These are phyloP conservation scores for Eulacestoma nigropectus DNA, from an alignment of 2,113 vertebrate genomes.

Conservation along the genomic window DNA sequence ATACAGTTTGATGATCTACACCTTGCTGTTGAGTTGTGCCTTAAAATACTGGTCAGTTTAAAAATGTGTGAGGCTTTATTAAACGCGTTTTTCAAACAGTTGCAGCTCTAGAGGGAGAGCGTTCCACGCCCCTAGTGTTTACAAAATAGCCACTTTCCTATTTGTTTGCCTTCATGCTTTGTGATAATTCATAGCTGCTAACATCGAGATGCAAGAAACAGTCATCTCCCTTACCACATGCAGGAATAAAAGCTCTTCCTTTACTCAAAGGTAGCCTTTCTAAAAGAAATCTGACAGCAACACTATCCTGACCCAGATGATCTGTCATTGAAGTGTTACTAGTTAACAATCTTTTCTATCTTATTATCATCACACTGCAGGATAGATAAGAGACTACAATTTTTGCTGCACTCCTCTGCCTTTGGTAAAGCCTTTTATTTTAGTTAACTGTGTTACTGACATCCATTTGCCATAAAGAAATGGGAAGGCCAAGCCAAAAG, in stretches of 20 bases:
- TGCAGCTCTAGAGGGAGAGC: background rate
- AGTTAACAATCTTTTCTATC: background rate
- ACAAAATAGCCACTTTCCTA: background rate
- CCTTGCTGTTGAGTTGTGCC: background rate
- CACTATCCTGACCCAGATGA: background rate
- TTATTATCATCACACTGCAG: background rate
- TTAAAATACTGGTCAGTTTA: background rate
- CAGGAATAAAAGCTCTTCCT: background rate
- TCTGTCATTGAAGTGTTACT: background rate
- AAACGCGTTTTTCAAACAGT: slow-evolving; percentile 31
- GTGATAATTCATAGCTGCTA: background rate
- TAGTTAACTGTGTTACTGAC: background rate
- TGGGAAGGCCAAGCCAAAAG: background rate
- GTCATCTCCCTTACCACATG: background rate
- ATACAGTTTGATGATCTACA: background rate
- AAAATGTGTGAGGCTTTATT: slow-evolving; percentile 15
- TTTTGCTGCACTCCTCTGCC: background rate
- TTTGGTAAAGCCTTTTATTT: background rate
- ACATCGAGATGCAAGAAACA: background rate
- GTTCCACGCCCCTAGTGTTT: background rate
- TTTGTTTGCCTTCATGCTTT: background rate
- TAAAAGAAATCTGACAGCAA: background rate
- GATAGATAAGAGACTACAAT: background rate
- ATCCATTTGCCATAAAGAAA: background rate
- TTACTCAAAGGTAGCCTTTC: background rate